A percentile compares a stretch with the other conserved stretches of the same genome.
These are phyloP conservation scores for Drosophila littoralis DNA, from an alignment of 1,140 invertebrate species.

Conservation along the genomic window DNA sequence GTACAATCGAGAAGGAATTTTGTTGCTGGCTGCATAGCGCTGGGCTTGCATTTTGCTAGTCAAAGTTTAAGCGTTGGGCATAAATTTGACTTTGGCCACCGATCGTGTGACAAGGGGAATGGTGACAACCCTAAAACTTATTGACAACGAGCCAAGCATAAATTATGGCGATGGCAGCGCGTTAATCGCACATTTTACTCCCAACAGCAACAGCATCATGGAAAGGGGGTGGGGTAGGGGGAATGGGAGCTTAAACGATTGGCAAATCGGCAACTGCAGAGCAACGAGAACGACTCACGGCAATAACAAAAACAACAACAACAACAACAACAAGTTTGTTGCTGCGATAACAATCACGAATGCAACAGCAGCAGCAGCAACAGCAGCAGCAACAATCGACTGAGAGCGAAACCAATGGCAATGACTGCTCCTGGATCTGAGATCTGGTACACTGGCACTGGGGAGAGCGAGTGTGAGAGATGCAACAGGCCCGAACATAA, in stretches of 20 bases:
- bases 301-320: constrained; percentile 25
- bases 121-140: constrained; percentile 59
- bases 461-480: constrained; percentile 58
- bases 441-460: constrained; percentile 11
- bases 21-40: constrained; percentile 4
- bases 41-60: constrained; percentile 28
- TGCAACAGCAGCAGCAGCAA: constrained; percentile 53
- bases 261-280: constrained; percentile 65
- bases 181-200: constrained; percentile 77
- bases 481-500: constrained; percentile 74
- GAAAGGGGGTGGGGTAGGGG: too few species aligned
- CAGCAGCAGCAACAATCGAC: constrained; percentile 39
- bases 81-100: constrained; percentile 40
- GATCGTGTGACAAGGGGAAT: constrained; percentile 58
- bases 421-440: constrained; percentile 39
- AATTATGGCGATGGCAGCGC: constrained; percentile 65
- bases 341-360: constrained; percentile 70
- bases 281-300: constrained; percentile 35
- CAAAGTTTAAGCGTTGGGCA: constrained; percentile 38
- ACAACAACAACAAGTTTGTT: constrained; percentile 67
- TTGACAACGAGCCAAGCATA: constrained; percentile 62
- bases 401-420: constrained; percentile 35
- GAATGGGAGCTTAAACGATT: constrained; percentile 70
- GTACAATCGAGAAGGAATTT: background rate
- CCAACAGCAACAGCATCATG: constrained; percentile 45